These are phyloP conservation scores for Patagioenas fasciata DNA, from an alignment of 2,113 vertebrate genomes.

Conservation along the genomic window DNA sequence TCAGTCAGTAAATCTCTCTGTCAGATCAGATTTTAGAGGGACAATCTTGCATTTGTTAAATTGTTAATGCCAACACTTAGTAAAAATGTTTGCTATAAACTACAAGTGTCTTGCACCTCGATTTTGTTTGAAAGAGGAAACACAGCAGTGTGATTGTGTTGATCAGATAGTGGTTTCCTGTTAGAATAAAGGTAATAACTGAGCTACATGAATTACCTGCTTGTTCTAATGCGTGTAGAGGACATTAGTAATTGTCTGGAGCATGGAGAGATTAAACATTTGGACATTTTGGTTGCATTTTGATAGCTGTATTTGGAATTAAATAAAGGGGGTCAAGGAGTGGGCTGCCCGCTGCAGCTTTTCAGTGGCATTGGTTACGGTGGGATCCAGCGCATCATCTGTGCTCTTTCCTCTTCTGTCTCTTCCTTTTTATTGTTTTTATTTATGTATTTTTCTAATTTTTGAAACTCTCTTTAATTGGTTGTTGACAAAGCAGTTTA, in stretches of 20 bases:
- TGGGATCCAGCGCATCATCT: neutral
- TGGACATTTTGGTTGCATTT: neutral
- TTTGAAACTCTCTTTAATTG: neutral
- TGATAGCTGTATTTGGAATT: neutral
- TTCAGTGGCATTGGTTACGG: neutral
- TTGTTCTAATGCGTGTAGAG: neutral
- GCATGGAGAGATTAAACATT: neutral
- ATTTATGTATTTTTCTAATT: neutral
- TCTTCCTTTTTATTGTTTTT: neutral
- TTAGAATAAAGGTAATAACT: neutral
- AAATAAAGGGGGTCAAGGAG: neutral
- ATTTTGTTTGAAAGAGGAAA: neutral
- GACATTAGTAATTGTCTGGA: neutral
- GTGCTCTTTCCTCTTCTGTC: neutral
- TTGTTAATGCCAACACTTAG: neutral
- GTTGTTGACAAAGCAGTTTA: neutral
- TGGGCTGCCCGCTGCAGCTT: neutral
- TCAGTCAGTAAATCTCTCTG: neutral
- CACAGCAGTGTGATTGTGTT: neutral
- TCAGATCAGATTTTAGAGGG: neutral
- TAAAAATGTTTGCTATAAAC: neutral
- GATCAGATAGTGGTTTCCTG: constrained; percentile 62
- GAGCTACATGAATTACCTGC: neutral
- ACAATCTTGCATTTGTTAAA: neutral
- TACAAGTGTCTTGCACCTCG: neutral